phyloP scores from a whole-genome alignment of 2,888 invertebrate species.

The Lasioglossum calceatum region DNA sequence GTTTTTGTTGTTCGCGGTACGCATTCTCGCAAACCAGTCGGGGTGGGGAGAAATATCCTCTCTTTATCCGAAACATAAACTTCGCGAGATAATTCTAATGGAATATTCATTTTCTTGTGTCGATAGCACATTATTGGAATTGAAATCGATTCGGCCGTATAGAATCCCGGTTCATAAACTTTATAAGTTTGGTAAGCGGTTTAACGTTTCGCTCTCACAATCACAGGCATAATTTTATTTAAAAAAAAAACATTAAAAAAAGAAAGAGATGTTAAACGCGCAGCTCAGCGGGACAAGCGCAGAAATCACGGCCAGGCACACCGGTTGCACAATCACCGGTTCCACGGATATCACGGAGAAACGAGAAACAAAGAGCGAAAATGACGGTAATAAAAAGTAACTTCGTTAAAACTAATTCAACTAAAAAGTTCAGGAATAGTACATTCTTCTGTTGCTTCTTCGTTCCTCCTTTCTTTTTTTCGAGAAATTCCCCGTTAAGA shows the following conservation, averaged over 20 bases:
- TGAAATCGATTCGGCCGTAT: background rate
- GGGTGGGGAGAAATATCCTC: background rate
- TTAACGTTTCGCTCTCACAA: slow-evolving; percentile 14
- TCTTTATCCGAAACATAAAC: background rate
- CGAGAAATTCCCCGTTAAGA: slow-evolving; percentile 37
- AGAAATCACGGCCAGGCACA: background rate
- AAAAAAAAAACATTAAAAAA: slow-evolving; percentile 4
- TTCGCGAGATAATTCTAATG: background rate
- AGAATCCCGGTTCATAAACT: slow-evolving; percentile 14
- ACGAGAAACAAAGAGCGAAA: slow-evolving; percentile 26
- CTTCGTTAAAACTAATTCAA: slow-evolving; percentile 61
- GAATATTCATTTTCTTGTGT: slow-evolving; percentile 1
- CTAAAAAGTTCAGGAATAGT: slow-evolving; percentile 45
- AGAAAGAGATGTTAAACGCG: slow-evolving; percentile 3
- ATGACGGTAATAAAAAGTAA: slow-evolving; percentile 57
- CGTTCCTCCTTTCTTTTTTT: background rate
- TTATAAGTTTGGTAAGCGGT: slow-evolving; percentile 28
- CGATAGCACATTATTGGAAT: slow-evolving; percentile 8
- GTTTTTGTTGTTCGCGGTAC: background rate
- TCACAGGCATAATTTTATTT: slow-evolving; percentile 34
- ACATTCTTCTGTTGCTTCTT: slow-evolving; percentile 34
- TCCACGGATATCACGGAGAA: slow-evolving; percentile 16
- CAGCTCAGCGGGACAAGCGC: background rate
- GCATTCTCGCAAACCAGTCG: background rate
- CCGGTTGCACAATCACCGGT: slow-evolving; percentile 18